Evolutionary conservation across 2,888 invertebrate genomes (phyloP), one percentile per base, ranked within the genome.

Genomic region (Trichacis sp.): DNA sequence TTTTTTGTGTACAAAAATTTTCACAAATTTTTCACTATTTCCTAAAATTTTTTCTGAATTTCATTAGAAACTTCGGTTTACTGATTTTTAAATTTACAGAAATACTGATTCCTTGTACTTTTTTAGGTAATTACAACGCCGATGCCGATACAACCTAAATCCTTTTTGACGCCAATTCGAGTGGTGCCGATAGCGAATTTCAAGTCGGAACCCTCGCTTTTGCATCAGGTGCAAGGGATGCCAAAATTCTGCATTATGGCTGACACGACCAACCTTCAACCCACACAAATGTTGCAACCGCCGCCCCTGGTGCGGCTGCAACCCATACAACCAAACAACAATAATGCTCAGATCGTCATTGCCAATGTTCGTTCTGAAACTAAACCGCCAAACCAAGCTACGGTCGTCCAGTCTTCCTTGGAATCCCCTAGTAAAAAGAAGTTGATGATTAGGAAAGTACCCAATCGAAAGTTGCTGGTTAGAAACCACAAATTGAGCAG

Each of bases 171-270:
- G 30, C 81, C 82, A 1, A 74, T 81, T 30, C 78, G 81, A 2
- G 77, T 83, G 2, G 76, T 82, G 11, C 83, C 83, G 15, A 82
- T 83, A 50, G 76, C 79, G 2, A 77, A 78, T 45, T 69, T 82
- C 29, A 80, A 80, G 48, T 76, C 77, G 0, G 73, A 78, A 46
- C 81, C 83, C 1, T 80, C 83, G 1, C 57, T 81, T 11, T 61
- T 79, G 14, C 81, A 82, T 53, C 77, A 77, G 43, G 77, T 73
- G 1, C 81, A 82, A 48, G 82, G 80, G 14, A 71, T 82, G 52
- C 83, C 83, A 19, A 80, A 76, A 52, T 83, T 81, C 56, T 82
- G 83, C 50, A 76, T 82, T 1, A 76, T 83, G 59, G 72, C 82
- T 1, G 77, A 82, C 38, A 73, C 72, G 38, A 29, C 58, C 0